phyloP scores from a whole-genome alignment of 1,140 invertebrate species.

The Cydia fagiglandana region DNA sequence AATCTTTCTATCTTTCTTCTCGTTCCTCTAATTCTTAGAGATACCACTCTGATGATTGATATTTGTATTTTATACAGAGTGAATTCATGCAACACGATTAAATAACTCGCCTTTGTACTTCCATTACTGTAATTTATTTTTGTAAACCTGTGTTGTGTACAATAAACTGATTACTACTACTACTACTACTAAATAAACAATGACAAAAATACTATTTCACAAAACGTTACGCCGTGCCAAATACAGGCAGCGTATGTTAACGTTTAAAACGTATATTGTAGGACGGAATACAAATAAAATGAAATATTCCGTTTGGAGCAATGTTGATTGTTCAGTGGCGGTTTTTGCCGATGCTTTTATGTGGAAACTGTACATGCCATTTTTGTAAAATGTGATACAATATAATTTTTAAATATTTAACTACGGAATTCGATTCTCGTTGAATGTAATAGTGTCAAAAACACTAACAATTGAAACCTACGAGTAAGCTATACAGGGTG shows the following conservation, averaged over 20 bases:
- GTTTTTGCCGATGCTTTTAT: neutral
- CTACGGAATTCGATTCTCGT: neutral
- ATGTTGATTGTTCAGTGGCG: slow-evolving; percentile 21
- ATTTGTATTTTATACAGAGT: too few relatives aligned
- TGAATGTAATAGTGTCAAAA: too few relatives aligned
- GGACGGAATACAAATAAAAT: neutral
- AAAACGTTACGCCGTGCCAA: neutral
- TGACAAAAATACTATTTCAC: neutral
- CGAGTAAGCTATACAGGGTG: too few relatives aligned
- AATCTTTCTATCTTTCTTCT: too few relatives aligned
- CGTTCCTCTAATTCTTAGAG: too few relatives aligned
- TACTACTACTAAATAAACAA: too few relatives aligned
- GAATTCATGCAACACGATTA: neutral
- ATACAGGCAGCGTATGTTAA: neutral
- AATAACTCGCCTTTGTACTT: too few relatives aligned
- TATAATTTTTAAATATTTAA: neutral
- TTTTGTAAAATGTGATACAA: neutral
- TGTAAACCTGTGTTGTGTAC: too few relatives aligned
- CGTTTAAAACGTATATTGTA: slow-evolving; percentile 16
- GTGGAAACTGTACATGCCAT: neutral
- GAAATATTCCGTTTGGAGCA: neutral
- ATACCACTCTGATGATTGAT: too few relatives aligned
- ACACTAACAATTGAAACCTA: too few relatives aligned
- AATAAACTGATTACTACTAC: too few relatives aligned
- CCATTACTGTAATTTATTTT: too few relatives aligned